Evolutionary conservation across 2,888 invertebrate genomes (phyloP).

Genomic region (Melanophora roralis): DNA sequence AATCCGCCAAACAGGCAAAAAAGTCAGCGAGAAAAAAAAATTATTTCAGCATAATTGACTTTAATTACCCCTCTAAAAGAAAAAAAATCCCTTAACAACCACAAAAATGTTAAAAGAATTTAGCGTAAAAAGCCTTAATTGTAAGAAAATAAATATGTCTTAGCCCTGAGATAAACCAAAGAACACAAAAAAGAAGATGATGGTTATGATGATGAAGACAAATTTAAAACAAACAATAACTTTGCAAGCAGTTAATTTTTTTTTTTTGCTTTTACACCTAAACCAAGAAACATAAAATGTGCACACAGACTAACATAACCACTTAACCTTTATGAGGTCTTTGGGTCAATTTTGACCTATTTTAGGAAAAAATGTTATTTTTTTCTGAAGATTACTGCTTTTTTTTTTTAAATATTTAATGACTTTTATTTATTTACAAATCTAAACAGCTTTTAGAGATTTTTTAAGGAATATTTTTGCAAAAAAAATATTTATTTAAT

Average conservation of each 20-base stretch:
- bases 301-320: conserved; percentile 30
- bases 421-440: no score
- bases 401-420: no score
- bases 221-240: conserved; percentile 52
- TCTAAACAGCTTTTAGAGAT: no score
- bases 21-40: conserved; percentile 70
- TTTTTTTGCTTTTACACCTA: neutral
- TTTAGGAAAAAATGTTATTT: no score
- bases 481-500: no score
- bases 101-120: conserved; percentile 21
- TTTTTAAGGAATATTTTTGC: no score
- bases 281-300: conserved; percentile 27
- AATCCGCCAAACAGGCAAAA: conserved; percentile 36
- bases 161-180: conserved; percentile 33
- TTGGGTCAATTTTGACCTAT: no score
- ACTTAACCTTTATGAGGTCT: no score
- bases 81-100: conserved; percentile 16
- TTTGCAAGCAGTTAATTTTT: conserved; percentile 17
- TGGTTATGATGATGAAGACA: conserved; percentile 41
- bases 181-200: neutral
- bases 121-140: conserved; percentile 9
- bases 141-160: conserved; percentile 20
- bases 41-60: conserved; percentile 75
- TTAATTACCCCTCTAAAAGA: conserved; percentile 71
- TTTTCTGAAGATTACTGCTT: no score